phyloP scores from a whole-genome alignment of 2,888 invertebrate genomes.

The Polietes domitor region DNA sequence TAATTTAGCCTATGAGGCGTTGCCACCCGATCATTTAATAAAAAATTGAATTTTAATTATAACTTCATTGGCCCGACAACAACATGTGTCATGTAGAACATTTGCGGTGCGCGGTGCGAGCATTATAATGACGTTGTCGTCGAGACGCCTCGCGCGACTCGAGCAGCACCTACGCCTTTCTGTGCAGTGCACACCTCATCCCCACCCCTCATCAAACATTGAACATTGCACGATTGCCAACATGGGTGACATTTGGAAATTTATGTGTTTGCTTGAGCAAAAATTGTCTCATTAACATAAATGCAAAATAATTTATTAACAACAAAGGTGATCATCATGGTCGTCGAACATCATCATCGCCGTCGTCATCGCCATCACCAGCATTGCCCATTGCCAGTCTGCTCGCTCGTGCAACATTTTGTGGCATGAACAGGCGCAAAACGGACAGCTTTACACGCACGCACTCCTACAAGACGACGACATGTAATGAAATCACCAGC shows the following conservation, averaged over 20 bases:
- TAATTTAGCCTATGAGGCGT: conserved; percentile 14
- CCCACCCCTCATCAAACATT: background rate
- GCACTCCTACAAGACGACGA: background rate
- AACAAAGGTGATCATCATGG: conserved; percentile 63
- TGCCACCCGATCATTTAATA: conserved; percentile 35
- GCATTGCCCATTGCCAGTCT: background rate
- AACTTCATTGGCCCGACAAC: conserved; percentile 65
- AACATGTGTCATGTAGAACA: conserved; percentile 51
- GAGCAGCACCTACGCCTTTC: conserved; percentile 59
- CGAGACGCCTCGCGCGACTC: conserved; percentile 29
- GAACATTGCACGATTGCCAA: conserved; percentile 29
- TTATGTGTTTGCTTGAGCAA: conserved; percentile 65
- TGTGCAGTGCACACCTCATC: background rate
- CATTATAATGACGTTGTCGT: conserved; percentile 19
- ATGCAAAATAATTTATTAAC: conserved; percentile 72
- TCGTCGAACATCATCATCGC: conserved; percentile 5
- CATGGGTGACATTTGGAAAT: conserved; percentile 66
- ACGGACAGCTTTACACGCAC: background rate
- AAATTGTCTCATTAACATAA: conserved; percentile 72
- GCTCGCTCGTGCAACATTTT: background rate
- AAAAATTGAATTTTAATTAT: conserved; percentile 68
- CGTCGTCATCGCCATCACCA: background rate
- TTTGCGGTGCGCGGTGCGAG: background rate
- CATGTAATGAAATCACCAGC: background rate
- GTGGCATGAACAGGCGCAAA: background rate